These are phyloP conservation scores for Eptesicus fuscus DNA, from an alignment of 2,113 vertebrate species.

Conservation along the genomic window DNA sequence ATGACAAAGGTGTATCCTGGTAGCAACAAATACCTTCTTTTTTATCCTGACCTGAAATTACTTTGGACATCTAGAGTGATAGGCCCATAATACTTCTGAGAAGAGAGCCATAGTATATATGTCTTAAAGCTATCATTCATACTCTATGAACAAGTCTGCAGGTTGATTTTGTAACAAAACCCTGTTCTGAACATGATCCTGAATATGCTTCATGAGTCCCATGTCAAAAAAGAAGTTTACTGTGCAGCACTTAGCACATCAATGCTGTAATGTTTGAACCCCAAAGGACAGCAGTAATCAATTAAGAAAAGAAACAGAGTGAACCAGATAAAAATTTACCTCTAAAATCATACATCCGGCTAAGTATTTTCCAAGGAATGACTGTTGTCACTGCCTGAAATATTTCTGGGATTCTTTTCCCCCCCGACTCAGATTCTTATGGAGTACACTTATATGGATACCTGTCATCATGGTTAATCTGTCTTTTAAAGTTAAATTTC, in stretches of 20 bases:
- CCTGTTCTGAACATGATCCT: background rate
- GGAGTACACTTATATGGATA: background rate
- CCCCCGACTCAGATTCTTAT: background rate
- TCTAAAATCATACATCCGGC: background rate
- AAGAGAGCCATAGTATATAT: background rate
- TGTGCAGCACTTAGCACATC: background rate
- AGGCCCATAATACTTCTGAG: background rate
- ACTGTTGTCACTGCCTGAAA: background rate
- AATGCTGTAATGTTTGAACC: background rate
- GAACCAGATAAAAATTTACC: background rate
- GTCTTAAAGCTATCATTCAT: background rate
- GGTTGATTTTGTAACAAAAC: background rate
- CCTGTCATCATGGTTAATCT: background rate
- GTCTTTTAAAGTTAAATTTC: constrained; percentile 24
- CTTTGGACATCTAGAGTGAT: background rate
- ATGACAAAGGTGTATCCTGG: background rate
- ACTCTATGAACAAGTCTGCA: background rate
- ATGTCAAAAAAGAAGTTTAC: background rate
- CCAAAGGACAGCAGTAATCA: background rate
- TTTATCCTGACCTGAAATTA: background rate
- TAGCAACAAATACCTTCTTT: background rate
- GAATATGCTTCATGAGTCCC: background rate
- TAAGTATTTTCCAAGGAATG: background rate
- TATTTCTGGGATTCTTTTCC: background rate
- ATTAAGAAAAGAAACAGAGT: background rate